Evolutionary conservation across 2,113 vertebrate species (phyloP).

Genomic region (Etia nguti): DNA sequence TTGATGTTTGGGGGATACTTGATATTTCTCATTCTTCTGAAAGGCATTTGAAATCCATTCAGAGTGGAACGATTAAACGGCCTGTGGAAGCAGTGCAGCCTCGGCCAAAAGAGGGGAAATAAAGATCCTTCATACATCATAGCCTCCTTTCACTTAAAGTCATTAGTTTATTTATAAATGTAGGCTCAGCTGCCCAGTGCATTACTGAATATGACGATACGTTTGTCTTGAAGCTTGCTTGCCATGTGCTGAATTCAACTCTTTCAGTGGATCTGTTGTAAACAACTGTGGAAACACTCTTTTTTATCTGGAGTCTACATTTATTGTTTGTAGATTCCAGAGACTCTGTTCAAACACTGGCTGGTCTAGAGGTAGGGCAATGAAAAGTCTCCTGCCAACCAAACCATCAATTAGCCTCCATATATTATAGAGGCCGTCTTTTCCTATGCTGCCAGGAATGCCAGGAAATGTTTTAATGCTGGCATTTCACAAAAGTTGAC

Average conservation of each 20-base stretch:
- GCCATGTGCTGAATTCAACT: background rate
- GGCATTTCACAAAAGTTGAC: slow-evolving; percentile 9
- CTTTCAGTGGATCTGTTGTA: background rate
- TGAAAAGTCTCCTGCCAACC: background rate
- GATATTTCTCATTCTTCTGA: background rate
- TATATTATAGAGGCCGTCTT: background rate
- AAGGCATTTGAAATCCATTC: slow-evolving; percentile 7
- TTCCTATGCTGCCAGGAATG: background rate
- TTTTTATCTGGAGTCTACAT: background rate
- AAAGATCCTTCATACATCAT: background rate
- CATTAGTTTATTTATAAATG: slow-evolving; percentile 13
- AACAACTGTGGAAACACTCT: background rate
- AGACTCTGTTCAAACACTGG: background rate
- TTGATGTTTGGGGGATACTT: background rate
- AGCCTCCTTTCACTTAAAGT: slow-evolving; percentile 6
- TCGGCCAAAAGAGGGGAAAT: background rate
- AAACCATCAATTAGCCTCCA: background rate
- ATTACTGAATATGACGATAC: background rate
- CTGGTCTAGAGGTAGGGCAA: background rate
- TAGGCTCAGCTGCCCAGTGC: background rate
- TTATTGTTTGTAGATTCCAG: background rate
- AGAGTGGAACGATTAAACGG: background rate
- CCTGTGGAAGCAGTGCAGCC: background rate
- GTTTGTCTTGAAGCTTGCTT: background rate
- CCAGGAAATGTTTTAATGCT: background rate